Conservation (phyloP, 1,140 invertebrate species). For the Neodiprion fabricii region DNA sequence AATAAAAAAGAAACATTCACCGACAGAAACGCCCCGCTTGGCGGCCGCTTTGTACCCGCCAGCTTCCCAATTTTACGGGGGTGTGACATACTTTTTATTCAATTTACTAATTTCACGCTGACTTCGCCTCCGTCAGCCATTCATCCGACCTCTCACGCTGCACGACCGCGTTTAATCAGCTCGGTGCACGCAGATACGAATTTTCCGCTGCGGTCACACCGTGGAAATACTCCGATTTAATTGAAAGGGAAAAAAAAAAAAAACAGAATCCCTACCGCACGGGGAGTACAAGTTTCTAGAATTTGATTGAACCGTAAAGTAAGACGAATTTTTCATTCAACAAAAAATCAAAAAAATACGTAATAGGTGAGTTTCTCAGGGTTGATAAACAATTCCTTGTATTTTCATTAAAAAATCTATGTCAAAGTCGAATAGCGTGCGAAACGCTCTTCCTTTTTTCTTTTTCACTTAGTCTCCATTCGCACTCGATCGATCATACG, state of each 20-base stretch:
- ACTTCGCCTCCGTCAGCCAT: neutral
- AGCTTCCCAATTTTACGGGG: conserved; percentile 17
- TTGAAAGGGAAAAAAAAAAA: conserved; percentile 26
- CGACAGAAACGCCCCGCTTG: neutral
- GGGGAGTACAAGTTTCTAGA: neutral
- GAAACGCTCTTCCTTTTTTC: too few relatives aligned
- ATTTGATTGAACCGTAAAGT: too few relatives aligned
- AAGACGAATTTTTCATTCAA: too few relatives aligned
- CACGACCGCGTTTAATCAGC: neutral
- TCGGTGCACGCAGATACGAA: too few relatives aligned
- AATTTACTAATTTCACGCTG: conserved; percentile 16
- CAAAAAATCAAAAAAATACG: too few relatives aligned
- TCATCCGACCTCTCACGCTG: neutral
- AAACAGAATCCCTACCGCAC: neutral
- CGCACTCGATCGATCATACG: too few relatives aligned
- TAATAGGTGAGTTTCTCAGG: too few relatives aligned
- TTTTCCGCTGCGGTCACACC: too few relatives aligned
- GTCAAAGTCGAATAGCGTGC: too few relatives aligned
- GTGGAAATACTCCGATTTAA: conserved; percentile 13
- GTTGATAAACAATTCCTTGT: too few relatives aligned
- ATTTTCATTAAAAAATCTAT: too few relatives aligned
- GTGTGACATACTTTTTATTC: conserved; percentile 15
- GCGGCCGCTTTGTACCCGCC: conserved; percentile 9
- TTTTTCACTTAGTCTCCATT: too few relatives aligned
- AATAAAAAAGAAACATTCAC: neutral